These are phyloP conservation scores for Drosophila sp. DNA, from an alignment of 1,140 invertebrate species.

Conservation along the genomic window DNA sequence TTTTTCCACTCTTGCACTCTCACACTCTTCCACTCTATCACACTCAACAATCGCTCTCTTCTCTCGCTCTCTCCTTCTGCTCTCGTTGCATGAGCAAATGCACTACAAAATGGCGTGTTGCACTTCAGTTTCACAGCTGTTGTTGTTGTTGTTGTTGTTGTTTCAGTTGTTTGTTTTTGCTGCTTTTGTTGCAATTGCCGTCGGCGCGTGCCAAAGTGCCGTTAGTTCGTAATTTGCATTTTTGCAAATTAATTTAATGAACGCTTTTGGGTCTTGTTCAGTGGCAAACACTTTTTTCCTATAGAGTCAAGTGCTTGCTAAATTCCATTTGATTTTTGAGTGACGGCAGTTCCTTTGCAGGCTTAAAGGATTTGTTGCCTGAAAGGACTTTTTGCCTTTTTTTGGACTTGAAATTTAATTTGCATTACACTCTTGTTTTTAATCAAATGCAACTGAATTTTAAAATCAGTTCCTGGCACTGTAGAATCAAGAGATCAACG, in stretches of 20 bases:
- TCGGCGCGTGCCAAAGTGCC: slow-evolving; percentile 77
- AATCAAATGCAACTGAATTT: background rate
- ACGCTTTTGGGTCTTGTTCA: slow-evolving; percentile 71
- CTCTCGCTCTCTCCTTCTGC: background rate
- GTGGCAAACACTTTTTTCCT: slow-evolving; percentile 50
- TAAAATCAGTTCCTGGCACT: no score
- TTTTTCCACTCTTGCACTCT: background rate
- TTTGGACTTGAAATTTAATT: background rate
- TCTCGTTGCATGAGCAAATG: slow-evolving; percentile 25
- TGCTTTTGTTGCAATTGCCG: slow-evolving; percentile 34
- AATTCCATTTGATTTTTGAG: slow-evolving; percentile 61
- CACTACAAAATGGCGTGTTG: slow-evolving; percentile 48
- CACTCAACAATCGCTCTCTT: no score
- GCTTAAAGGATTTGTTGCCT: slow-evolving; percentile 4
- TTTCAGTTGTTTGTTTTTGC: background rate
- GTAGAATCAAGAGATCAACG: background rate
- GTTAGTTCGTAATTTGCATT: slow-evolving; percentile 78
- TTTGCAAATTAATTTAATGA: slow-evolving; percentile 83
- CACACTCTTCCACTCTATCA: background rate
- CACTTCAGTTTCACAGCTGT: slow-evolving; percentile 42
- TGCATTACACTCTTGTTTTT: background rate
- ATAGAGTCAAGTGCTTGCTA: slow-evolving; percentile 35
- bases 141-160: slow-evolving; percentile 15
- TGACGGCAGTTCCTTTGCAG: slow-evolving; percentile 34
- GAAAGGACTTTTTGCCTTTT: background rate